Conservation (phyloP, 64 coral and sea anemone genomes). For the Montipora efflorescens region DNA sequence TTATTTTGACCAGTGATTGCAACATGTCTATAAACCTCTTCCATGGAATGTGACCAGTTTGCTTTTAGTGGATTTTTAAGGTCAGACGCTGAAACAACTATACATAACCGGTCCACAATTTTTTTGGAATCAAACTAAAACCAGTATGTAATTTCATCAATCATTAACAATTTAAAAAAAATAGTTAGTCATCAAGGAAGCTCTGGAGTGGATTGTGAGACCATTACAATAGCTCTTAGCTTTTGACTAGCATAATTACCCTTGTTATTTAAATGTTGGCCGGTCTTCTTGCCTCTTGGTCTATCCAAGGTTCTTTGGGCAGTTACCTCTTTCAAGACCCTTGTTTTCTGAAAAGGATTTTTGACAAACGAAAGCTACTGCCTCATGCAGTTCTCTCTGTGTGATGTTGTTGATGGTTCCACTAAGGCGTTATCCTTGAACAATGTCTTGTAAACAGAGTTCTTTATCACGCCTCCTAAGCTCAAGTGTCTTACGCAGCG, state of each 20-base stretch:
- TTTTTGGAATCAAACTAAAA: neutral
- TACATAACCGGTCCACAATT: too few relatives aligned
- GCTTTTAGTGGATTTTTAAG: too few relatives aligned
- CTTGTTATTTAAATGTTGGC: slow-evolving; percentile 7
- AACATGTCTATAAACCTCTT: neutral
- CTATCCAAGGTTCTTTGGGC: neutral
- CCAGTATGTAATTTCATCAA: neutral
- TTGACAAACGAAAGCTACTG: neutral
- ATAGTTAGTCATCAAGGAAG: neutral
- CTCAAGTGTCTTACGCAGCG: slow-evolving; percentile 25
- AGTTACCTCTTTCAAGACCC: neutral
- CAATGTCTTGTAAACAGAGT: slow-evolving; percentile 34
- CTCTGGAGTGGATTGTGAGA: neutral
- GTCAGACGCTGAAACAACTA: too few relatives aligned
- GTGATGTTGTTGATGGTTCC: slow-evolving; percentile 13
- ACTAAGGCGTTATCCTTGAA: neutral
- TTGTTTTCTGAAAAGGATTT: neutral
- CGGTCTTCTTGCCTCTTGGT: neutral
- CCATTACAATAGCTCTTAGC: neutral
- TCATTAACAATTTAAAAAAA: neutral
- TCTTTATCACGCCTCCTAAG: slow-evolving; percentile 43
- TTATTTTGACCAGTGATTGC: neutral
- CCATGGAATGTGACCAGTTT: too few relatives aligned
- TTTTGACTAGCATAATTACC: neutral
- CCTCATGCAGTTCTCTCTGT: neutral